phyloP scores from a whole-genome alignment of 2,797 vertebrate genomes.

The Pipistrellus kuhlii region DNA sequence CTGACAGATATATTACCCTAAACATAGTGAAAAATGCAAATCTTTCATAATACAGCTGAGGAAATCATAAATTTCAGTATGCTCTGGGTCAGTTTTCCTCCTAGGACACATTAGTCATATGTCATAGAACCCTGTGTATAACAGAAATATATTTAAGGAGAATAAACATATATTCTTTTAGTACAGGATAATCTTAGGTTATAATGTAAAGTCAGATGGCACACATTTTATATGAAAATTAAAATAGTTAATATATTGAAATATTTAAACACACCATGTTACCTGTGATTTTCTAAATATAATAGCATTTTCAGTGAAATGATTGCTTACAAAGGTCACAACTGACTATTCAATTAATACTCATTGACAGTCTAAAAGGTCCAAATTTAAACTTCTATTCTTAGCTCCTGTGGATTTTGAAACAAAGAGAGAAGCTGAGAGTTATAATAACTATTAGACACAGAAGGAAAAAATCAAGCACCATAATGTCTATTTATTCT shows the following conservation, averaged over 20 bases:
- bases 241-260: neutral
- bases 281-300: neutral
- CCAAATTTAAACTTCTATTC: neutral
- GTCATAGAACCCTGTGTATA: neutral
- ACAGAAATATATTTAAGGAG: neutral
- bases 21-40: neutral
- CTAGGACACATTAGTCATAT: neutral
- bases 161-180: neutral
- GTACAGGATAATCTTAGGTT: neutral
- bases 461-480: neutral
- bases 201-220: neutral
- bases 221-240: neutral
- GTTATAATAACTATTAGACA: neutral
- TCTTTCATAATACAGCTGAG: neutral
- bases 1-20: neutral
- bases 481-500: neutral
- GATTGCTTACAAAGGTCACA: neutral
- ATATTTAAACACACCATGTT: neutral
- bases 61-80: conserved; percentile 13
- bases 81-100: neutral
- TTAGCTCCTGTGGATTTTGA: neutral
- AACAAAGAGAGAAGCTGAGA: neutral
- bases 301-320: neutral
- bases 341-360: neutral
- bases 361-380: neutral